These are phyloP conservation scores for Lagenorhynchus albirostris DNA, from an alignment of 2,113 vertebrate genomes.

Conservation along the genomic window DNA sequence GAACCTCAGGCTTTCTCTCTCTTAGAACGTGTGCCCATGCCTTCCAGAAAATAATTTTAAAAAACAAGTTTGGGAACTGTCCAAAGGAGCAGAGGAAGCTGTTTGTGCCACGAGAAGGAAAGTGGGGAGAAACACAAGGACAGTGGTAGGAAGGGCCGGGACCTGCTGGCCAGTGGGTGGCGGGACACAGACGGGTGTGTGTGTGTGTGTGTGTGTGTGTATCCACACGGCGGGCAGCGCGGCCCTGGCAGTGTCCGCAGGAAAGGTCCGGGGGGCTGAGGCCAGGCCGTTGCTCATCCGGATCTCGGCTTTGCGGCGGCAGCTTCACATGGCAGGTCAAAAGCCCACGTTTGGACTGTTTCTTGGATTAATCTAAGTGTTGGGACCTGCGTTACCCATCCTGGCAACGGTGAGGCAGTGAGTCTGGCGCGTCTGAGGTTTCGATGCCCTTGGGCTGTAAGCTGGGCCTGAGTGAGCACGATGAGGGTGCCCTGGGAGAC, in stretches of 20 bases:
- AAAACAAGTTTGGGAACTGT: not conserved
- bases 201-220: no score
- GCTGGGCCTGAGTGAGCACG: not conserved
- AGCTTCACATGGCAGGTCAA: no score
- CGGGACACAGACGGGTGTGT: not conserved
- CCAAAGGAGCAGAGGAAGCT: not conserved
- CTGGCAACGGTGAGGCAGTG: not conserved
- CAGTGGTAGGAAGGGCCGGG: not conserved
- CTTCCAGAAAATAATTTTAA: not conserved
- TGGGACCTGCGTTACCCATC: not conserved
- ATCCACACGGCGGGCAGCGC: fast-evolving
- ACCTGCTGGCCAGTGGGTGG: fast-evolving
- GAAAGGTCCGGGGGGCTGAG: fast-evolving
- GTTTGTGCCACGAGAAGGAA: not conserved
- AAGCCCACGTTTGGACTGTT: not conserved
- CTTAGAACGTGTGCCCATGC: not conserved
- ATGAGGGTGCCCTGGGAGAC: not conserved
- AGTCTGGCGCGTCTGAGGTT: not conserved
- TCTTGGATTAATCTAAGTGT: not conserved
- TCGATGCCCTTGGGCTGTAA: not conserved
- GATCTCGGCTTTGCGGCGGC: not conserved
- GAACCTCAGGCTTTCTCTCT: not conserved
- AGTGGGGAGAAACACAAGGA: fast-evolving
- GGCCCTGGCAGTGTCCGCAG: fast-evolving
- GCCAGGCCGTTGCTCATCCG: not conserved